Conservation (phyloP, 2,888 invertebrate species). For the Heteropelma amictum region DNA sequence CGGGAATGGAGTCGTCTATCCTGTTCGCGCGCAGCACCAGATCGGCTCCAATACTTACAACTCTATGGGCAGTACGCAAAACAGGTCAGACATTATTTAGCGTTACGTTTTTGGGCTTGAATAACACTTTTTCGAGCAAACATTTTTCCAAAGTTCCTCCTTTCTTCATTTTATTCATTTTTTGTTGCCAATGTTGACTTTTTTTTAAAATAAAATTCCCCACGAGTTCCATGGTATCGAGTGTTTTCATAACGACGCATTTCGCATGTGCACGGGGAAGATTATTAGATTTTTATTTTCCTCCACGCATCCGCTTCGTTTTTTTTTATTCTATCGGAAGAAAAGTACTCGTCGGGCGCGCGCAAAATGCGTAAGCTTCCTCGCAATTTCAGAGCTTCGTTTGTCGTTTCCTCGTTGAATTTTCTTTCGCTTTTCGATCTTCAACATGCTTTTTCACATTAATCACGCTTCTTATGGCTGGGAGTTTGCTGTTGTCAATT, state of each 20-base stretch:
- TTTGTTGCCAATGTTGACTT: too few species aligned
- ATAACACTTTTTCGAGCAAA: slow-evolving; percentile 1
- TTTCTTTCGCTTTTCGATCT: not conserved
- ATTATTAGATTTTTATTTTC: not conserved
- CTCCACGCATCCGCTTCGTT: not conserved
- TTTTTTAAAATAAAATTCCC: too few species aligned
- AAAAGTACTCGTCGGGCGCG: not conserved
- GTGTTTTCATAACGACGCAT: not conserved
- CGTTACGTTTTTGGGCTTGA: slow-evolving; percentile 51
- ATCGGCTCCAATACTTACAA: slow-evolving; percentile 86
- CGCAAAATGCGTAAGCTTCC: slow-evolving; percentile 10
- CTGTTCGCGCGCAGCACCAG: slow-evolving; percentile 86
- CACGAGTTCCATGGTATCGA: slow-evolving; percentile 46
- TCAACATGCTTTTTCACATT: not conserved
- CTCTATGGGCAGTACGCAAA: slow-evolving; percentile 92
- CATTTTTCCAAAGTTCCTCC: too few species aligned
- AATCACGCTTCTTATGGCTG: not conserved
- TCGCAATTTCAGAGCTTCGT: too few species aligned
- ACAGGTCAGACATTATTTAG: slow-evolving; percentile 85
- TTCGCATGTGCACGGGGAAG: slow-evolving; percentile 41
- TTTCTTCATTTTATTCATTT: too few species aligned
- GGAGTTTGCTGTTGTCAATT: not conserved
- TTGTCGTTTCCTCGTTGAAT: too few species aligned
- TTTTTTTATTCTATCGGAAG: not conserved
- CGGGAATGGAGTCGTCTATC: slow-evolving; percentile 93